phyloP scores from a whole-genome alignment of 64 coral and sea anemone species.

The Cladopsammia gracilis region DNA sequence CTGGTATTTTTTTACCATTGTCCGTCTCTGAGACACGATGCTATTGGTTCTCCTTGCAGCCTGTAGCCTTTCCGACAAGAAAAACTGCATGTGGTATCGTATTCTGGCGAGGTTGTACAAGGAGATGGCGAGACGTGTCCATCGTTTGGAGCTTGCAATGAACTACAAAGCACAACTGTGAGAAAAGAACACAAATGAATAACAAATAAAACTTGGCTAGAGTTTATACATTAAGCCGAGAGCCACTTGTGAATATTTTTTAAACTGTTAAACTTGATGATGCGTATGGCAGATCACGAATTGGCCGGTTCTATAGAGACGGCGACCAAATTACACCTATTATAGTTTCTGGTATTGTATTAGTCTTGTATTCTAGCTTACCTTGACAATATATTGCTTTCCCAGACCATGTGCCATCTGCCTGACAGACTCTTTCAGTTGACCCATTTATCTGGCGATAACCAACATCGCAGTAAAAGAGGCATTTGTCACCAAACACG shows the following conservation, averaged over 20 bases:
- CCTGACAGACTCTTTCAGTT: constrained; percentile 4
- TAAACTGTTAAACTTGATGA: no score
- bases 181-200: background rate
- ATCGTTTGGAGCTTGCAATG: background rate
- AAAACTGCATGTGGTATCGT: constrained; percentile 40
- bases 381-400: constrained; percentile 3
- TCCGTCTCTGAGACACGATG: constrained; percentile 33
- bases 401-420: constrained; percentile 39
- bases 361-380: background rate
- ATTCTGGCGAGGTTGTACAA: constrained; percentile 16
- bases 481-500: constrained; percentile 51
- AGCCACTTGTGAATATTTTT: no score
- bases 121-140: constrained; percentile 1
- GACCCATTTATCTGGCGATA: constrained; percentile 8
- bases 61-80: constrained; percentile 57
- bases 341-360: no score
- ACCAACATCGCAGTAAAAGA: constrained; percentile 24
- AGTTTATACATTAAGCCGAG: no score
- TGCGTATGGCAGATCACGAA: no score
- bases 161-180: constrained; percentile 13
- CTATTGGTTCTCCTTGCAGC: constrained; percentile 23
- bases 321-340: no score
- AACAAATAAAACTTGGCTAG: no score
- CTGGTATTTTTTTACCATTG: constrained; percentile 31
- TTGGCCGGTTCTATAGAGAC: no score